Percentiles rank a stretch among this genome's conserved stretches.
phyloP scores from a whole-genome alignment of 2,113 vertebrate species.

The Hemiprocne comata region DNA sequence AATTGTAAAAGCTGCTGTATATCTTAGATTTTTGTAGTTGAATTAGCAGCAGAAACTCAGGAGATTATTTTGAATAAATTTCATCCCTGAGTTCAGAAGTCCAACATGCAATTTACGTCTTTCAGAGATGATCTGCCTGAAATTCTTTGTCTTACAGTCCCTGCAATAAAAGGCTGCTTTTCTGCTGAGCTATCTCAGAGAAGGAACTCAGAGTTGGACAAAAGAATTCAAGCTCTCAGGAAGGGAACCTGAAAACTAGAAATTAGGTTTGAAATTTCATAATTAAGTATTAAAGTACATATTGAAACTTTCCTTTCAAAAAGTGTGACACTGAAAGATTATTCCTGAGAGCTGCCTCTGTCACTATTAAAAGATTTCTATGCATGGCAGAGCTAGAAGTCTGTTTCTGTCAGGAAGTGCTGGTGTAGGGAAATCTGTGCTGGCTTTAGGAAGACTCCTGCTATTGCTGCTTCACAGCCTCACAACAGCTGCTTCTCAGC shows the following conservation, averaged over 20 bases:
- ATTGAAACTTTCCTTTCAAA: not conserved
- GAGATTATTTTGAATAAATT: not conserved
- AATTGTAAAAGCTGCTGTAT: not conserved
- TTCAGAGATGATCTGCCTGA: not conserved
- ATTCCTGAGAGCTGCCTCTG: not conserved
- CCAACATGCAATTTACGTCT: not conserved
- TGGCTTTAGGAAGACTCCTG: not conserved
- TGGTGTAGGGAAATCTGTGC: not conserved
- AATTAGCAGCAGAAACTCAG: not conserved
- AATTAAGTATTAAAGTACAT: not conserved
- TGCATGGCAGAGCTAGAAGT: not conserved
- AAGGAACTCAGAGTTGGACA: not conserved
- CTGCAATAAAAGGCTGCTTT: not conserved
- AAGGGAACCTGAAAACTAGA: not conserved
- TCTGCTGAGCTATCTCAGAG: not conserved
- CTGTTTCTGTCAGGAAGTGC: not conserved
- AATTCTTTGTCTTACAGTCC: not conserved
- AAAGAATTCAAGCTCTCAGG: fast-evolving
- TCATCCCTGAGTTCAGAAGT: not conserved
- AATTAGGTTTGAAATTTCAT: not conserved
- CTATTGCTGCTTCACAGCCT: not conserved
- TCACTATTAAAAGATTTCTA: not conserved
- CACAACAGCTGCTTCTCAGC: not conserved
- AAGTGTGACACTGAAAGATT: not conserved
- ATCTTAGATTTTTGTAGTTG: not conserved